Conservation (phyloP, 2,797 vertebrate genomes). For the Rhinatrema bivittatum region DNA sequence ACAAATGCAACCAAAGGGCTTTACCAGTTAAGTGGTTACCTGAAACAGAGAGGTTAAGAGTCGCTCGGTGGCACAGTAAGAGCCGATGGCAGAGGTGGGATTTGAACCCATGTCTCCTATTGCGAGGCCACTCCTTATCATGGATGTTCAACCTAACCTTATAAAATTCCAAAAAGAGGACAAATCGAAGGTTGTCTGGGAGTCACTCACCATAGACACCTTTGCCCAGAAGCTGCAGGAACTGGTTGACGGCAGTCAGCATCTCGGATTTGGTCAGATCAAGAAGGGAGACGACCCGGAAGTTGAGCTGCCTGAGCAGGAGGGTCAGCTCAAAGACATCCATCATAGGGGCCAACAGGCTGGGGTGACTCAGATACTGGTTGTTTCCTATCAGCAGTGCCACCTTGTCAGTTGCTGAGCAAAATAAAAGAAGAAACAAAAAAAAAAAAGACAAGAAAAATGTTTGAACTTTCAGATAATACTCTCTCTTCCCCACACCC, state of each 20-base stretch:
- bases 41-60: too few species aligned
- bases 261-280: slow-evolving; percentile 77
- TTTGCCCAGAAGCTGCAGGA: slow-evolving; percentile 69
- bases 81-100: too few species aligned
- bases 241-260: slow-evolving; percentile 58
- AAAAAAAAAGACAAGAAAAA: background rate
- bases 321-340: slow-evolving; percentile 74
- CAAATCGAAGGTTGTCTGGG: too few species aligned
- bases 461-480: too few species aligned
- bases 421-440: background rate
- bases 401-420: slow-evolving; percentile 77
- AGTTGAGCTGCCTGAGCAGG: slow-evolving; percentile 67
- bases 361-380: slow-evolving; percentile 65
- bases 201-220: slow-evolving; percentile 72
- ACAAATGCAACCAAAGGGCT: too few species aligned
- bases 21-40: too few species aligned
- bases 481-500: too few species aligned
- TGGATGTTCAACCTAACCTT: too few species aligned
- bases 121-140: too few species aligned
- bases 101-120: too few species aligned
- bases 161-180: too few species aligned
- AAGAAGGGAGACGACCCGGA: slow-evolving; percentile 78
- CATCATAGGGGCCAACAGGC: slow-evolving; percentile 69
- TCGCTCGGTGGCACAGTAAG: too few species aligned
- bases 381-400: slow-evolving; percentile 81